These are phyloP conservation scores for Dinoponera quadriceps DNA, from an alignment of 1,140 invertebrate species.

Conservation along the genomic window DNA sequence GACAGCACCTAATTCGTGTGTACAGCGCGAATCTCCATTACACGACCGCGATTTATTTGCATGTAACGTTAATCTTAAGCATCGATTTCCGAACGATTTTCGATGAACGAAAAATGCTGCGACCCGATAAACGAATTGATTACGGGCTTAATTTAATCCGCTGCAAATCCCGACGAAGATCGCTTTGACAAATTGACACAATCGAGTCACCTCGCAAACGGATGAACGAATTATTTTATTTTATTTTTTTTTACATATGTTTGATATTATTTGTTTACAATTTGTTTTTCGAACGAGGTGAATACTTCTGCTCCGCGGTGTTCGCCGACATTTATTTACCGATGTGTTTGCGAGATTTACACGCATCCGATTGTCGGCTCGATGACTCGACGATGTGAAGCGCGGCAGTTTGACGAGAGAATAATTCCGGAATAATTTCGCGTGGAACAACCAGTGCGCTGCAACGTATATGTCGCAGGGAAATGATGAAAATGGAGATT, in stretches of 20 bases:
- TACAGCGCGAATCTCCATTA: conserved; percentile 39
- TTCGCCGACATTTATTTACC: too few species aligned
- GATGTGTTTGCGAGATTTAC: too few species aligned
- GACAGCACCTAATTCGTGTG: conserved; percentile 40
- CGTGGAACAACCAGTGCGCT: too few species aligned
- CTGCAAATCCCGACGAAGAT: not conserved
- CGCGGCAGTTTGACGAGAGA: too few species aligned
- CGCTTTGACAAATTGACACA: conserved; percentile 16
- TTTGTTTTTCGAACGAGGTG: too few species aligned
- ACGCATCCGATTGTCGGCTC: too few species aligned
- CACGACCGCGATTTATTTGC: conserved; percentile 57
- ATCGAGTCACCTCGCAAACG: not conserved
- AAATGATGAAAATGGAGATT: too few species aligned
- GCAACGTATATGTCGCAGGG: too few species aligned
- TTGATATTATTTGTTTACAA: not conserved
- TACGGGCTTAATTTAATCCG: conserved; percentile 6
- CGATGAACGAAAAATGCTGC: conserved; percentile 3
- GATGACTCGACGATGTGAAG: too few species aligned
- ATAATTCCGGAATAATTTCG: too few species aligned
- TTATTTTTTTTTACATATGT: too few species aligned
- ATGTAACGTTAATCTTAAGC: conserved; percentile 70
- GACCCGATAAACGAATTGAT: conserved; percentile 19
- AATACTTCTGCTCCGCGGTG: too few species aligned
- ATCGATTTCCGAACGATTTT: conserved; percentile 7
- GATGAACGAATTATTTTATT: not conserved